Percentiles rank a stretch among this genome's conserved stretches.
Evolutionary conservation across 2,113 vertebrate species (phyloP).

Genomic region (Rhinopomastus cyanomelas): DNA sequence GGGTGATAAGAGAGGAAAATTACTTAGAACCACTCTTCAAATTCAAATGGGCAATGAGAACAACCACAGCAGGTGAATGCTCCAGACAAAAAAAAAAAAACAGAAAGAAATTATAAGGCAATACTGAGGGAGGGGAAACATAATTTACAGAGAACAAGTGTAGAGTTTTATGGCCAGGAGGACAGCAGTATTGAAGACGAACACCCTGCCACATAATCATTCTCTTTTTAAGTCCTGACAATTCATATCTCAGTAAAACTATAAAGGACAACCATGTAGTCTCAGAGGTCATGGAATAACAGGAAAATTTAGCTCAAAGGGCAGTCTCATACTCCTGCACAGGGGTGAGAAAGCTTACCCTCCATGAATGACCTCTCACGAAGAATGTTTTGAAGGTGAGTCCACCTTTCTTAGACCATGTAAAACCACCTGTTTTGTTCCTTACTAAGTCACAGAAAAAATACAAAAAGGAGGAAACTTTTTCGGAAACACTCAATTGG

Average conservation of each 20-base stretch:
- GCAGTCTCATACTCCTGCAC: background rate
- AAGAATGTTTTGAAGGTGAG: background rate
- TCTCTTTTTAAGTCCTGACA: conserved; percentile 64
- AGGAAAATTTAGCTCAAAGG: background rate
- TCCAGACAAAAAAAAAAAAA: background rate
- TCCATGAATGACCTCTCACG: background rate
- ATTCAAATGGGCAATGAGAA: conserved; percentile 56
- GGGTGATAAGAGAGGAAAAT: conserved; percentile 12
- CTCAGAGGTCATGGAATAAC: background rate
- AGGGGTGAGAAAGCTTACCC: accelerated
- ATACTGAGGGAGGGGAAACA: conserved; percentile 23
- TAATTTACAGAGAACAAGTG: conserved; percentile 60
- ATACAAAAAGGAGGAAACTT: background rate
- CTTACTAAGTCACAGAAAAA: background rate
- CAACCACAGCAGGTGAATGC: background rate
- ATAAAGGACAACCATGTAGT: conserved; percentile 23
- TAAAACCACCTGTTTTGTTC: background rate
- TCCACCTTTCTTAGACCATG: background rate
- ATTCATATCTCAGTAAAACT: conserved; percentile 20
- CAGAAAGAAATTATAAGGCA: conserved; percentile 40
- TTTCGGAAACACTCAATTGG: background rate
- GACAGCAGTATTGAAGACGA: conserved; percentile 56
- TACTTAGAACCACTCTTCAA: conserved; percentile 32
- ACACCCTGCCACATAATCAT: conserved; percentile 47
- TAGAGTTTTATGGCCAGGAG: conserved; percentile 49